Percentiles rank a stretch among this genome's conserved stretches.
Conservation (phyloP, 1,140 invertebrate species). For the Halictus rubicundus region DNA sequence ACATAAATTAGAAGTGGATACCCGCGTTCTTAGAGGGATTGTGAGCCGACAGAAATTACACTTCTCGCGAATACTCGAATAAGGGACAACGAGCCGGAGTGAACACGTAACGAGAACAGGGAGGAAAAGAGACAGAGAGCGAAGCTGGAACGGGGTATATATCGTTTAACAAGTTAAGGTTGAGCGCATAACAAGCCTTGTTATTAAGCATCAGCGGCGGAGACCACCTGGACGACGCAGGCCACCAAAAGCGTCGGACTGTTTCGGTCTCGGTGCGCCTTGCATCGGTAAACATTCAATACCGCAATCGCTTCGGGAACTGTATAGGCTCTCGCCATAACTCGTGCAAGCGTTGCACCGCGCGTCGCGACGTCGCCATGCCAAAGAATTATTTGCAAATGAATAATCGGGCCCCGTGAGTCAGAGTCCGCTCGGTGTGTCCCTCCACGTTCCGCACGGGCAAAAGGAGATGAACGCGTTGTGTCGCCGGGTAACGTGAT, state of each 20-base stretch:
- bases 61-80: too few species aligned
- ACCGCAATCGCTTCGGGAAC: too few species aligned
- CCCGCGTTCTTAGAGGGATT: too few species aligned
- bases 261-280: background rate
- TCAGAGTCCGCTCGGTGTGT: constrained; percentile 20
- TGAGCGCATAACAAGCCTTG: background rate
- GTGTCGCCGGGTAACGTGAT: constrained; percentile 56
- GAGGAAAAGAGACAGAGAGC: too few species aligned
- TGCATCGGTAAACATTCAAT: background rate
- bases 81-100: too few species aligned
- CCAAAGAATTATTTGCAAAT: constrained; percentile 61
- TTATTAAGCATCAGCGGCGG: background rate
- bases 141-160: too few species aligned
- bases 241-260: background rate
- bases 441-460: too few species aligned
- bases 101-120: background rate
- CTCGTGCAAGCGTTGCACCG: background rate
- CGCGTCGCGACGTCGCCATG: constrained; percentile 1
- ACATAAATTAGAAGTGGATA: too few species aligned
- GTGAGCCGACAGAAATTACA: too few species aligned
- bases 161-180: too few species aligned
- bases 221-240: background rate
- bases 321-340: too few species aligned
- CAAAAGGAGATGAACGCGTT: constrained; percentile 30
- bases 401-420: constrained; percentile 64